Evolutionary conservation across 2,888 invertebrate genomes (phyloP), one percentile per base, ranked within the genome.

Genomic region (Pterostichus niger): DNA sequence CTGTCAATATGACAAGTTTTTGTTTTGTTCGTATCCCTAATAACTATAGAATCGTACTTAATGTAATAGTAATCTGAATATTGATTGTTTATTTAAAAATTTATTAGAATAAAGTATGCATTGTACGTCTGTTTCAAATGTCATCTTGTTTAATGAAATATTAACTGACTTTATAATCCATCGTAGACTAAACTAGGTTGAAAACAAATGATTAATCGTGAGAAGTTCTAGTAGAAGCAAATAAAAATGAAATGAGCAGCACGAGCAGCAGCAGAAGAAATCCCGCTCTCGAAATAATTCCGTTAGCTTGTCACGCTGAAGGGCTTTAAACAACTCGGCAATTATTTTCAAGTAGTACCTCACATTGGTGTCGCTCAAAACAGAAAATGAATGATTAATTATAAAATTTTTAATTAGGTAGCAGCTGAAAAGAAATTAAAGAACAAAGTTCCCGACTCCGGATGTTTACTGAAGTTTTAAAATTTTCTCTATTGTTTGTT

Each of bases 371-470:
- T 71, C 68, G 46, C 68, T 4, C 10, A 9, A 17, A 68, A 68
- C 44, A 71, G 44, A 71, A 71, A 71, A 71, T 71, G 68, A 71
- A 71, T 71, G 68, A 71, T 71, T 71, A 71, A 44, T 71, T 44
- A 71, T 44, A 44, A 71, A 44, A 46, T 17, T 71, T 71, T 71
- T 71, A 71, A 71, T 71, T 71, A 71, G 68, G 68, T 71, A 44
- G 17, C 68, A 46, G 44, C 68, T 13, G 40, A 71, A 71, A 71
- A 71, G 68, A 71, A 71, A 71, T 71, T 71, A 44, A 31, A 71
- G 68, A 13, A 71, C 13, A 71, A 71, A 44, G 7, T 71, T 17
- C 44, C 10, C 40, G 9, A 15, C 13, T 17, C 9, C 6, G 35
- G 4, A 64, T 71, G 44, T 71, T 44, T 40, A 71, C 64, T 71